A percentile compares a stretch with the other conserved stretches of the same genome.
phyloP scores from a whole-genome alignment of 2,888 invertebrate species.

The Phragmatobia fuliginosa region DNA sequence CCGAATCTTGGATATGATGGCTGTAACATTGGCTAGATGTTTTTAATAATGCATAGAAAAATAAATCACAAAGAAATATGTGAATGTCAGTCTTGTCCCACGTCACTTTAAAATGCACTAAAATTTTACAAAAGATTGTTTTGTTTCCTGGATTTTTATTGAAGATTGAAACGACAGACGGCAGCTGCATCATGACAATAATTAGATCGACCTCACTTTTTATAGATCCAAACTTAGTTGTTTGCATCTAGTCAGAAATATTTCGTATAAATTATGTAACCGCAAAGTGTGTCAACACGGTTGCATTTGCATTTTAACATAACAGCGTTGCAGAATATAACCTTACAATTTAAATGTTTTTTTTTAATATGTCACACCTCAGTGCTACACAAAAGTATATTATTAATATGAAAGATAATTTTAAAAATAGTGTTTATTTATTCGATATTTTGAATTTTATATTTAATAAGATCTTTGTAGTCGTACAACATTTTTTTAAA shows the following conservation, averaged over 20 bases:
- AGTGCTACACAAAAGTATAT: neutral
- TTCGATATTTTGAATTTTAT: neutral
- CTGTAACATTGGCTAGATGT: constrained; percentile 25
- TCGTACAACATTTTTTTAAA: neutral
- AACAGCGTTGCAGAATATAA: neutral
- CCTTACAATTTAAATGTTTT: neutral
- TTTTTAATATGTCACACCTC: neutral
- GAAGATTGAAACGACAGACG: neutral
- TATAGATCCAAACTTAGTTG: constrained; percentile 1
- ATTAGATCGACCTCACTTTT: constrained; percentile 1
- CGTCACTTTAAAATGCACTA: neutral
- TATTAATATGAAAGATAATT: neutral
- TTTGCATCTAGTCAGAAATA: too few relatives aligned
- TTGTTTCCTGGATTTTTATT: neutral
- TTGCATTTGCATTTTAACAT: neutral
- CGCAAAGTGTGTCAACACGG: neutral
- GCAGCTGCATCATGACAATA: neutral
- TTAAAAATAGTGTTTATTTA: neutral
- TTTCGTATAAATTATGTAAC: neutral
- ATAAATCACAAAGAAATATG: neutral
- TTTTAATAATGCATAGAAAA: neutral
- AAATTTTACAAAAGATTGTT: neutral
- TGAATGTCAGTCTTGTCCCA: neutral
- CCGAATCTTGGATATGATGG: constrained; percentile 53
- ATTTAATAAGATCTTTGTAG: neutral